phyloP scores from a whole-genome alignment of 2,888 invertebrate genomes.

The Volucella inflata region DNA sequence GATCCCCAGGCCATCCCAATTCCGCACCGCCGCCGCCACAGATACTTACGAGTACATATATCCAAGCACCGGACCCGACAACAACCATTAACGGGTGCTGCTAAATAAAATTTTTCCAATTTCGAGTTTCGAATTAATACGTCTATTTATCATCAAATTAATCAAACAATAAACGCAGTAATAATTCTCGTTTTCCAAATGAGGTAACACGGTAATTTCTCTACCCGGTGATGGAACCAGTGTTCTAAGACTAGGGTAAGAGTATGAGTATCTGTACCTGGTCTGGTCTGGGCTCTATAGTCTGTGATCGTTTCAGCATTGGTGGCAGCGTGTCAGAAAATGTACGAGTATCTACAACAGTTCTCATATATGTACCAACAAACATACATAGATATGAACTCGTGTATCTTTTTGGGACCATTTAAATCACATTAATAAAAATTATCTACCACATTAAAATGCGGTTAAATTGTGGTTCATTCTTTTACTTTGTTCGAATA shows the following conservation, averaged over 20 bases:
- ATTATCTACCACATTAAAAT: slow-evolving; percentile 74
- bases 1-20: slow-evolving; percentile 13
- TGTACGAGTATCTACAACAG: too few relatives aligned
- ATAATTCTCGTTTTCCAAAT: slow-evolving; percentile 75
- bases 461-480: slow-evolving; percentile 68
- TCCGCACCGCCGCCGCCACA: slow-evolving; percentile 23
- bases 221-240: background rate
- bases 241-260: background rate
- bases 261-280: too few relatives aligned
- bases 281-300: background rate
- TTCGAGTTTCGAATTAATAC: slow-evolving; percentile 66
- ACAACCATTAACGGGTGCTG: too few relatives aligned
- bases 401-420: slow-evolving; percentile 57
- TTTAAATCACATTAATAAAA: slow-evolving; percentile 75
- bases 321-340: too few relatives aligned
- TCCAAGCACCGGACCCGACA: slow-evolving; percentile 46
- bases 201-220: slow-evolving; percentile 74
- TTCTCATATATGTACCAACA: too few relatives aligned
- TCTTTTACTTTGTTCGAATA: slow-evolving; percentile 23
- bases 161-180: slow-evolving; percentile 74
- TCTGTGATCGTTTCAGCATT: too few relatives aligned
- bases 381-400: too few relatives aligned
- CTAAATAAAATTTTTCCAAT: slow-evolving; percentile 25
- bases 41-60: slow-evolving; percentile 56
- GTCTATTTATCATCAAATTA: slow-evolving; percentile 75